Percentiles rank a stretch among this genome's conserved stretches.
phyloP scores from a whole-genome alignment of 2,888 invertebrate genomes.

The Schizaphis graminum region DNA sequence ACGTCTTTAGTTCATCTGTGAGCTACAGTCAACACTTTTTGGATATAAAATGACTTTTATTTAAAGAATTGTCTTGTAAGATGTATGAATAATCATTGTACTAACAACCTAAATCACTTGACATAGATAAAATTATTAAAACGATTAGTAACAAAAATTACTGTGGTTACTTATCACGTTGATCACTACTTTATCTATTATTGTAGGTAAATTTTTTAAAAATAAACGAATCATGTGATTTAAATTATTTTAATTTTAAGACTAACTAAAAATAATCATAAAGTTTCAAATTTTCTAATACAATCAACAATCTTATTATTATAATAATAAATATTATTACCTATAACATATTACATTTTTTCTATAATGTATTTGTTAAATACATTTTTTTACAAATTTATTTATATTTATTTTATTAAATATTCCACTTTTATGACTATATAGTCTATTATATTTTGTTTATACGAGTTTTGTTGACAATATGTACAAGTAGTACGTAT shows the following conservation, averaged over 20 bases:
- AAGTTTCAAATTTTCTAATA: not conserved
- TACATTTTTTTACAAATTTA: not conserved
- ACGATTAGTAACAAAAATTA: no score
- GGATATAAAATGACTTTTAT: not conserved
- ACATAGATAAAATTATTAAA: no score
- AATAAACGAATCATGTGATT: not conserved
- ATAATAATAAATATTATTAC: not conserved
- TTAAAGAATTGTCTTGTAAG: not conserved
- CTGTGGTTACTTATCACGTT: not conserved
- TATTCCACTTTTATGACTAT: not conserved
- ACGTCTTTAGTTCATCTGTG: not conserved
- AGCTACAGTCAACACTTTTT: not conserved
- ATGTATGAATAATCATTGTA: no score
- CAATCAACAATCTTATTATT: not conserved
- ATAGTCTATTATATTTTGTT: not conserved
- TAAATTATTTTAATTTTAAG: not conserved
- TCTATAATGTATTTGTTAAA: not conserved
- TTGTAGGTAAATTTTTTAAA: not conserved
- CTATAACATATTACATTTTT: not conserved
- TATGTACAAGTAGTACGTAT: not conserved
- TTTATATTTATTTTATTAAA: not conserved
- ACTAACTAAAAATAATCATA: not conserved
- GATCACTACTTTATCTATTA: not conserved
- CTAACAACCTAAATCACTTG: no score
- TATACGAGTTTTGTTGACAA: not conserved